Conservation (phyloP, 2,888 invertebrate species). For the Sinodicranocentrus sp. region DNA sequence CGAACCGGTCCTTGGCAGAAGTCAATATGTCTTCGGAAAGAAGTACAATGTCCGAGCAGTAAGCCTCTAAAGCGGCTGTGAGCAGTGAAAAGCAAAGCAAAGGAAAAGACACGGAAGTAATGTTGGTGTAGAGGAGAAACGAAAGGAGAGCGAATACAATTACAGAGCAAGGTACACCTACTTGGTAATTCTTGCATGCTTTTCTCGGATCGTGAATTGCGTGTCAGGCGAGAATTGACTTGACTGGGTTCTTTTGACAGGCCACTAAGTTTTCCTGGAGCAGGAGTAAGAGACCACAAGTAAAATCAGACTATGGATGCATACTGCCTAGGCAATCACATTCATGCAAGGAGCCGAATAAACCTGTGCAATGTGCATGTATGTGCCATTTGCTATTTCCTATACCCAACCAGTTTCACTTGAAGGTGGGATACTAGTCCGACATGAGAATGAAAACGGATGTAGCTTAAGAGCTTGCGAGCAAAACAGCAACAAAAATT, state of each 20-base stretch:
- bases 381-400: too few relatives aligned
- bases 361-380: too few relatives aligned
- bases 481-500: constrained; percentile 2
- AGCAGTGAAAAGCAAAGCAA: neutral
- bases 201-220: constrained; percentile 39
- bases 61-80: neutral
- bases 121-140: neutral
- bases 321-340: too few relatives aligned
- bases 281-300: constrained; percentile 16
- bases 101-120: constrained; percentile 23
- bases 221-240: constrained; percentile 38
- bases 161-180: constrained; percentile 7
- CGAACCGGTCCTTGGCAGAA: constrained; percentile 4
- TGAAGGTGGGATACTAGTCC: too few relatives aligned
- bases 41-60: neutral
- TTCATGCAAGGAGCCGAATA: too few relatives aligned
- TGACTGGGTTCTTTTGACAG: constrained; percentile 34
- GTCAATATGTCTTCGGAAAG: constrained; percentile 15
- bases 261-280: constrained; percentile 24
- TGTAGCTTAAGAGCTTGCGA: constrained; percentile 34
- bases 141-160: constrained; percentile 16
- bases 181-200: constrained; percentile 43
- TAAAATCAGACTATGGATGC: neutral
- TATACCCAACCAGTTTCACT: too few relatives aligned
- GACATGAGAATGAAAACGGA: constrained; percentile 26